Base-by-base conservation (phyloP, 1,140 invertebrate species). In the Leptinotarsa texana region DNA sequence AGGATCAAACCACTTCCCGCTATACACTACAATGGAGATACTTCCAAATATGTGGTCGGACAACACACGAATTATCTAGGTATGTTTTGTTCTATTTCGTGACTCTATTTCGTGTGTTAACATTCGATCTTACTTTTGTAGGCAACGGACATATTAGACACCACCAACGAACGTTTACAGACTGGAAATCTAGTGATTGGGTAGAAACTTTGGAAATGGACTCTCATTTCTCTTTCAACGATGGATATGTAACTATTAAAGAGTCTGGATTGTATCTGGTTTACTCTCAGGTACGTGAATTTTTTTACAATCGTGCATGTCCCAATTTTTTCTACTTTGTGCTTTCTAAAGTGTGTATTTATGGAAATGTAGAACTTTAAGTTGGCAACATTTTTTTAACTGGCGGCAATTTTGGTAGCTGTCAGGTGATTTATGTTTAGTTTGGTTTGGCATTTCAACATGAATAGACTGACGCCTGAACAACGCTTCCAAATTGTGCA, bases 211-310 rank as follows among this genome's bases (percentile, higher is more conserved):
- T 86, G 4, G 84, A 83, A 1, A 86, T 86, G 83, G 82, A 81
- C 24, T 76, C 79, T 11, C 74, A 87, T 21, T 87, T 89, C 74
- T 74, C 79, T 1, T 74, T 87, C 13, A 73, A 83, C 0, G 82
- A 86, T 51, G 91, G 90, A 3, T 81, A 84, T 13, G 77, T 91
- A 1, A 88, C 87, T 0, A 86, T 92, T 4, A 86, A 86, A 61
- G 87, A 90, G 67, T 70, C 87, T 18, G 91, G 91, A 62, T 80
- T 92, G 5, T 92, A 92, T 81, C 88, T 91, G 69, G 85, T 90
- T n/a, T 92, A 92, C 80, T 89, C 89, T 3, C 91, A 92, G 83
- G 88, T 88, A 81, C 65, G 63, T 42, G 8, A 42, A 42, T 11
- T 42, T 42, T 42, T 42, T 8, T 42, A 5, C 1, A 11, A 8